Evolutionary conservation across 2,888 invertebrate species (phyloP).

Genomic region (Phaedon cochleariae): DNA sequence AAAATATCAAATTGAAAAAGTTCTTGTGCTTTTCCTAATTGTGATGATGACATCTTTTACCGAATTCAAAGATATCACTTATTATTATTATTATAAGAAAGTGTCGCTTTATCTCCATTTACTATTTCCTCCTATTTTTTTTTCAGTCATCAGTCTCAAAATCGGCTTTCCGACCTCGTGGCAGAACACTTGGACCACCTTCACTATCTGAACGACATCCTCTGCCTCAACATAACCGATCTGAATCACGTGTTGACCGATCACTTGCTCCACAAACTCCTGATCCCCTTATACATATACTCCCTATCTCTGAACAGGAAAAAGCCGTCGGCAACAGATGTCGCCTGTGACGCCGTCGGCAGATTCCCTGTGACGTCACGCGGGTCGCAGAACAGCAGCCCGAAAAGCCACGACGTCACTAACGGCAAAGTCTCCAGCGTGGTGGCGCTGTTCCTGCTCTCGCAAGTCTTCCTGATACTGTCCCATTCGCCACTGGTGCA

Average conservation of each 20-base stretch:
- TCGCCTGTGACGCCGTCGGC: conserved; percentile 65
- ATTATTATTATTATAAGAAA: too few relatives aligned
- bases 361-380: conserved; percentile 27
- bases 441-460: conserved; percentile 88
- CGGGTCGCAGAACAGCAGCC: conserved; percentile 50
- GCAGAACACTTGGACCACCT: conserved; percentile 97
- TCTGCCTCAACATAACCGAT: conserved; percentile 89
- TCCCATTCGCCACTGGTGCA: conserved; percentile 91
- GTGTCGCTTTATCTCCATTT: too few relatives aligned
- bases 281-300: conserved; percentile 93
- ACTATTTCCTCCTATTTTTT: too few relatives aligned
- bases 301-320: conserved; percentile 71
- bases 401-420: conserved; percentile 46
- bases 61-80: too few relatives aligned
- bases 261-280: conserved; percentile 89
- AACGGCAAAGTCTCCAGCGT: conserved; percentile 82
- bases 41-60: too few relatives aligned
- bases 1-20: too few relatives aligned
- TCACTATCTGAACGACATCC: conserved; percentile 96
- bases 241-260: conserved; percentile 94
- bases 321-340: conserved; percentile 67
- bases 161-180: conserved; percentile 90
- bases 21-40: too few relatives aligned
- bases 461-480: conserved; percentile 94
- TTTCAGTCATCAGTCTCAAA: conserved; percentile 88